Conservation (phyloP, 2,888 invertebrate genomes). For the Ectemnius cavifrons region DNA sequence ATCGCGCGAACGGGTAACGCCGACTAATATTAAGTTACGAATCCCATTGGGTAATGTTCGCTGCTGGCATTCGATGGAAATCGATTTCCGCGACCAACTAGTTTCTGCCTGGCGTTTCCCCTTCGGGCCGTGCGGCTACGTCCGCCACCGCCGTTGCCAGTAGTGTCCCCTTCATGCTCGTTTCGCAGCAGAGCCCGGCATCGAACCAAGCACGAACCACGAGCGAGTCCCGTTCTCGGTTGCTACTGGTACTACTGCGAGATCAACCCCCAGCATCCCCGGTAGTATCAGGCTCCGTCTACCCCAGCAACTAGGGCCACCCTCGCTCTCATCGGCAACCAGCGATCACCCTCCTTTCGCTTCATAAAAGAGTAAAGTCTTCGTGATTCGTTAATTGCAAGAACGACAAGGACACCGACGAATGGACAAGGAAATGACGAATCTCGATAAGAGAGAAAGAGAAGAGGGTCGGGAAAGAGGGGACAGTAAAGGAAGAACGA, state of each 20-base stretch:
- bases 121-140: constrained; percentile 15
- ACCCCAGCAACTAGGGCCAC: background rate
- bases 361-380: constrained; percentile 55
- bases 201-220: constrained; percentile 18
- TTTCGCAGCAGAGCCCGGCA: constrained; percentile 28
- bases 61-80: constrained; percentile 46
- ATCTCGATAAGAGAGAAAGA: background rate
- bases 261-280: too few species aligned
- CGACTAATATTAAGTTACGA: constrained; percentile 65
- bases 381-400: constrained; percentile 58
- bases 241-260: too few species aligned
- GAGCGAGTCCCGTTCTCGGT: too few species aligned
- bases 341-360: constrained; percentile 34
- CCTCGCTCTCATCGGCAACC: background rate
- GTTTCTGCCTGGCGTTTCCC: constrained; percentile 49
- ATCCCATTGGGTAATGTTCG: constrained; percentile 57
- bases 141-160: too few species aligned
- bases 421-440: background rate
- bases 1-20: constrained; percentile 53
- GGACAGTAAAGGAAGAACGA: background rate
- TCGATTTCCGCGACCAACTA: constrained; percentile 63
- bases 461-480: background rate
- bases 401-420: constrained; percentile 28
- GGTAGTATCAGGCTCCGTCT: too few species aligned
- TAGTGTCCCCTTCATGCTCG: constrained; percentile 20